Percentiles rank a stretch among this genome's conserved stretches.
phyloP scores from a whole-genome alignment of 2,888 invertebrate genomes.

The Pseudeuparius sepicola region DNA sequence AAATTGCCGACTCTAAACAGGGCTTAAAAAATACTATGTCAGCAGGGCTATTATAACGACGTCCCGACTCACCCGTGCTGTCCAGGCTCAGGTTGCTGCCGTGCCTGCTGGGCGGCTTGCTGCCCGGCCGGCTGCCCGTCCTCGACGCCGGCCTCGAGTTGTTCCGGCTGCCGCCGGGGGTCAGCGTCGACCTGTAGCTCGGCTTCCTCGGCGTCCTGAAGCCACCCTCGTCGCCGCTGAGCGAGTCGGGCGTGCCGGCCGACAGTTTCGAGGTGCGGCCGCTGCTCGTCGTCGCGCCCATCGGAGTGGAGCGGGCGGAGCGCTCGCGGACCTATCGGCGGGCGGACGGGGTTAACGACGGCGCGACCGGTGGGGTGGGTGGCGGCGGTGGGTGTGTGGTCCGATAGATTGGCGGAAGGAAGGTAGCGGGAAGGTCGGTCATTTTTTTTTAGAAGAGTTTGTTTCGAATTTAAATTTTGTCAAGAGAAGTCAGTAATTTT shows the following conservation, averaged over 20 bases:
- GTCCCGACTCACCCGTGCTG: slow-evolving; percentile 71
- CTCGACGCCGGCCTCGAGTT: slow-evolving; percentile 75
- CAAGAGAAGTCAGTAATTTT: no score
- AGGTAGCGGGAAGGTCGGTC: no score
- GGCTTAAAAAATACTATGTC: no score
- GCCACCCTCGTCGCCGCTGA: slow-evolving; percentile 77
- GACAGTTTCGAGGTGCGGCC: slow-evolving; percentile 66
- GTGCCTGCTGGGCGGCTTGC: slow-evolving; percentile 87
- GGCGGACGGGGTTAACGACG: slow-evolving; percentile 10
- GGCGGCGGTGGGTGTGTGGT: no score
- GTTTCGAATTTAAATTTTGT: no score
- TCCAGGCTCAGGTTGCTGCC: slow-evolving; percentile 87
- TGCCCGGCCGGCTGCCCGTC: slow-evolving; percentile 75
- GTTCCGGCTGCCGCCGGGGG: slow-evolving; percentile 64
- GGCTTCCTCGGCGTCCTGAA: slow-evolving; percentile 57
- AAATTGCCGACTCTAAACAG: no score
- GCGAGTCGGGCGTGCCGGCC: slow-evolving; percentile 80
- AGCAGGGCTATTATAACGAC: no score
- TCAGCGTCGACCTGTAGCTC: slow-evolving; percentile 57
- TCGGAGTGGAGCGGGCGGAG: slow-evolving; percentile 83
- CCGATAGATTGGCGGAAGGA: no score
- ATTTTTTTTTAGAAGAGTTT: no score
- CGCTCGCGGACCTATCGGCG: slow-evolving; percentile 87
- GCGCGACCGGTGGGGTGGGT: not conserved
- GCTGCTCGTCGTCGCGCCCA: slow-evolving; percentile 51